Percentiles rank a stretch among this genome's conserved stretches.
Conservation (phyloP, 2,888 invertebrate genomes). For the Pristionchus entomophagus region DNA sequence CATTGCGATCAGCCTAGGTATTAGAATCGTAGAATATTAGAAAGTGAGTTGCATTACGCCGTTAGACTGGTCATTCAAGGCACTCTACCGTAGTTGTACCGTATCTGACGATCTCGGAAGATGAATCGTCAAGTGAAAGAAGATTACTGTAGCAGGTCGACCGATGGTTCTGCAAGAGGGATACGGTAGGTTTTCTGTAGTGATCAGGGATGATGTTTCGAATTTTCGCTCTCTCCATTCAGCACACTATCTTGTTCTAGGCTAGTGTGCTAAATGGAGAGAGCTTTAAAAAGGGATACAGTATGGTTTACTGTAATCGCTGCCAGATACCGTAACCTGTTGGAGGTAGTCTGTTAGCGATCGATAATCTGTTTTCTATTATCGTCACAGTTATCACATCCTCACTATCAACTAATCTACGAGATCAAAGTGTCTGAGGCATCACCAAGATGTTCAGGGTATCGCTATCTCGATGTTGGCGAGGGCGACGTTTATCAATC, state of each 20-base stretch:
- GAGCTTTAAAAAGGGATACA: too few species aligned
- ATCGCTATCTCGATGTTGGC: not conserved
- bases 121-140: not conserved
- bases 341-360: not conserved
- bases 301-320: too few species aligned
- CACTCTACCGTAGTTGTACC: conserved; percentile 39
- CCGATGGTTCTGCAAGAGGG: not conserved
- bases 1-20: not conserved
- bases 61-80: not conserved
- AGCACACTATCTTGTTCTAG: too few species aligned
- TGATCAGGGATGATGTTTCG: too few species aligned
- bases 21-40: not conserved
- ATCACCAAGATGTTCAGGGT: not conserved
- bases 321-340: not conserved
- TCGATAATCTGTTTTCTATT: not conserved
- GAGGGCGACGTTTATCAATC: not conserved
- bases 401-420: not conserved
- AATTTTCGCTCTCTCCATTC: too few species aligned
- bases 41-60: conserved; percentile 16
- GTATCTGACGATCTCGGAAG: not conserved
- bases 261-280: too few species aligned
- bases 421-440: not conserved
- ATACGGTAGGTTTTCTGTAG: not conserved
- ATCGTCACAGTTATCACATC: conserved; percentile 10
- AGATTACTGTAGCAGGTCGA: conserved; percentile 28